Conservation (phyloP, 2,113 vertebrate species). For the Syngnathus floridae region DNA sequence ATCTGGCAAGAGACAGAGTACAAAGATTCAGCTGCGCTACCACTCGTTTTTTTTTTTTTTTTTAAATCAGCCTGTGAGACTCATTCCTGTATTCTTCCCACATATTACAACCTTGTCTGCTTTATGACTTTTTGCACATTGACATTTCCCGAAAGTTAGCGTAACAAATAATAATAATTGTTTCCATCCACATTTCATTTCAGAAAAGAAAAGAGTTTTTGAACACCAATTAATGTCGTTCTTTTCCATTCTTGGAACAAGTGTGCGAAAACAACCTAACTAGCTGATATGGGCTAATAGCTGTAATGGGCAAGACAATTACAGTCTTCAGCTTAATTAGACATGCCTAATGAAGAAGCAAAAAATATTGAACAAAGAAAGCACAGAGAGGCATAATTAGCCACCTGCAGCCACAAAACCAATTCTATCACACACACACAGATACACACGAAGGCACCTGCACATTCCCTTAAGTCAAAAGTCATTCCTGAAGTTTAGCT, state of each 20-base stretch:
- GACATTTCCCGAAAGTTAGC: not conserved
- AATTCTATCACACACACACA: not conserved
- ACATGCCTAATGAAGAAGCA: conserved; percentile 8
- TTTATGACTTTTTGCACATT: not conserved
- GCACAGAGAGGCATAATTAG: conserved; percentile 30
- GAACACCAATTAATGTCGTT: not conserved
- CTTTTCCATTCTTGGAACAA: not conserved
- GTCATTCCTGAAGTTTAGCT: conserved; percentile 16
- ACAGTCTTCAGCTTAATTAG: conserved; percentile 12
- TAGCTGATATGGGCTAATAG: not conserved
- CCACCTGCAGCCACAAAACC: conserved; percentile 32
- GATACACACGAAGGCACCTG: no score
- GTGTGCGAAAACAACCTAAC: not conserved
- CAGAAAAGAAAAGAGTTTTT: not conserved
- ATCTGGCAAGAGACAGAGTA: not conserved
- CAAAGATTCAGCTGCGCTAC: not conserved
- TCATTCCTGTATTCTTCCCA: not conserved
- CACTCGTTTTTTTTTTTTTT: not conserved
- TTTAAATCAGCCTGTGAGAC: not conserved
- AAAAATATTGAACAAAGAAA: conserved; percentile 8
- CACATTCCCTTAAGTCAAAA: conserved; percentile 5
- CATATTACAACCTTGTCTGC: not conserved
- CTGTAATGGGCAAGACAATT: conserved; percentile 2
- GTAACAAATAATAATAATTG: not conserved
- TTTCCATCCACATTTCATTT: not conserved